Evolutionary conservation across 2,888 invertebrate genomes (phyloP), one percentile per base, ranked within the genome.

Genomic region (Achlya flavicornis): DNA sequence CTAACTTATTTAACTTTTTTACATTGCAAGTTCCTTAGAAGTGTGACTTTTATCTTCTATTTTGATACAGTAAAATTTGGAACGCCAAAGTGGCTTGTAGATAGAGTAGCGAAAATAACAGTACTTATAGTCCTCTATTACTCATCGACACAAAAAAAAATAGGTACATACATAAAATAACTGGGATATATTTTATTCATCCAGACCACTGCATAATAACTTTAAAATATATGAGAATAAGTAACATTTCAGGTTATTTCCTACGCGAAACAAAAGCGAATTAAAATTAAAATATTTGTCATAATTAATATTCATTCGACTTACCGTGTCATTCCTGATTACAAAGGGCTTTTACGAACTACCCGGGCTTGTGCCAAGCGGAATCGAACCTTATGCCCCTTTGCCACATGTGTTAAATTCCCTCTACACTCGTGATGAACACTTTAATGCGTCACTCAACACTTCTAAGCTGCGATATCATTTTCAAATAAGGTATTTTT

Each of bases 301-400:
- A 59, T 11, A 16, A 16, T 41, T 19, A n/a, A 11, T 63, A 64
- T 65, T 64, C n/a, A n/a, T n/a, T 66, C 63, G 67, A 89, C 93
- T 92, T 71, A 93, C 93, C 92, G 86, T 90, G 83, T 89, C 93
- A 93, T 93, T 89, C 81, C 89, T 86, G 77, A 85, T 81, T 81
- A 88, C 88, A 86, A 88, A 83, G 86, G 79, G 74, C 77, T 81
- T 73, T 79, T 79, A 79, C 75, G 71, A 86, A 84, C 91, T 92
- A 93, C 85, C 92, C 93, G 76, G 93, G 93, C 90, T 90, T 91
- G 76, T 89, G 91, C 92, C 92, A 92, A 86, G 91, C 92, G 71
- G 87, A 89, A 85, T 89, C 84, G 83, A 91, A 92, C 87, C 89
- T 87, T 89, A 90, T 87, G 73, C 88, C 89, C 71, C 81, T 85